phyloP scores from a whole-genome alignment of 2,888 invertebrate genomes.

The Mongoloraphidia duomilia region DNA sequence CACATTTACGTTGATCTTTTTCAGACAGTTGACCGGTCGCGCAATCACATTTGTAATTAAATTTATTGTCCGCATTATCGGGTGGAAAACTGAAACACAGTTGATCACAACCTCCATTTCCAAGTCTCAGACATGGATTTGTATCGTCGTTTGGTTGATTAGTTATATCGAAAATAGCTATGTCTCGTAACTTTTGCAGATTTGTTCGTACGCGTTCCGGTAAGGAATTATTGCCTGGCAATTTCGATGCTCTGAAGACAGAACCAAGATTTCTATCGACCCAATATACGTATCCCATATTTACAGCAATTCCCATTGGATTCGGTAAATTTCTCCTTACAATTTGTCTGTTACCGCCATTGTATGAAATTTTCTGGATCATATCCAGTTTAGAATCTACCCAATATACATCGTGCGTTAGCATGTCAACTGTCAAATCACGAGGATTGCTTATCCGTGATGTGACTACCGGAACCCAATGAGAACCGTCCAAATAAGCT shows the following conservation, averaged over 20 bases:
- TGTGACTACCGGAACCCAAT: slow-evolving; percentile 73
- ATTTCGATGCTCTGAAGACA: slow-evolving; percentile 65
- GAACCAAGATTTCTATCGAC: slow-evolving; percentile 83
- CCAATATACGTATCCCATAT: slow-evolving; percentile 80
- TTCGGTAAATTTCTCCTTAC: slow-evolving; percentile 80
- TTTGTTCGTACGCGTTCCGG: slow-evolving; percentile 67
- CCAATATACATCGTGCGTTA: slow-evolving; percentile 94
- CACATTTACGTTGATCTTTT: slow-evolving; percentile 51
- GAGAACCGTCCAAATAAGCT: slow-evolving; percentile 73
- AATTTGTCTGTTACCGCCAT: slow-evolving; percentile 65
- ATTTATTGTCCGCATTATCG: slow-evolving; percentile 27
- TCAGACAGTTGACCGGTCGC: slow-evolving; percentile 65
- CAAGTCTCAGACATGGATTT: slow-evolving; percentile 63
- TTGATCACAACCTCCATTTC: slow-evolving; percentile 82
- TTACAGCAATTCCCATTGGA: slow-evolving; percentile 84
- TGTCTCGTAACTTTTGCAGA: slow-evolving; percentile 72
- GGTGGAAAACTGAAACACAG: slow-evolving; percentile 84
- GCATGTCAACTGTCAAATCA: slow-evolving; percentile 82
- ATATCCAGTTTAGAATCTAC: slow-evolving; percentile 89
- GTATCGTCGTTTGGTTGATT: slow-evolving; percentile 74
- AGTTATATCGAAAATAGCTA: slow-evolving; percentile 77
- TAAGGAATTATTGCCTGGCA: slow-evolving; percentile 54
- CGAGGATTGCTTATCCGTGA: slow-evolving; percentile 83
- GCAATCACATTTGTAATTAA: slow-evolving; percentile 71
- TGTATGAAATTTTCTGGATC: slow-evolving; percentile 82